phyloP scores from a whole-genome alignment of 1,140 invertebrate genomes.

The Bathynomus jamesi region DNA sequence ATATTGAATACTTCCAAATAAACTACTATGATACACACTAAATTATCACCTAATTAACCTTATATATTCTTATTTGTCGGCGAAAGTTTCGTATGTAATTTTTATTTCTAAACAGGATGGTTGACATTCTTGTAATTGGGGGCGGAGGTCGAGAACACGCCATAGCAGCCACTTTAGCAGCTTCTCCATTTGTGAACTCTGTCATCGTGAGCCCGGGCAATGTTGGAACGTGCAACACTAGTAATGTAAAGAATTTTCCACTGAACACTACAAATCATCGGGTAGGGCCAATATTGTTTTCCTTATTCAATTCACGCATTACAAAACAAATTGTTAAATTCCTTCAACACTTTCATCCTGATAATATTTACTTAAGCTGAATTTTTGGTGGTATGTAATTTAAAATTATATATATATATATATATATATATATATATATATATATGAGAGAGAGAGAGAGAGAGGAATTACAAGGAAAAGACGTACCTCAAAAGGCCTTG shows the following conservation, averaged over 20 bases:
- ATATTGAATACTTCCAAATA: neutral
- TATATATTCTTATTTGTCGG: neutral
- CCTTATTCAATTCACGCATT: too few species aligned
- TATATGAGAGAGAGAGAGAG: too few species aligned
- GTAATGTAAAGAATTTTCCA: slow-evolving; percentile 57
- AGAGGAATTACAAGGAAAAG: too few species aligned
- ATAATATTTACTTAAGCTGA: too few species aligned
- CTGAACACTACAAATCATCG: slow-evolving; percentile 55
- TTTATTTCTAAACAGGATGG: slow-evolving; percentile 13
- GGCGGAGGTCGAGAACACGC: slow-evolving; percentile 93
- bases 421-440: neutral
- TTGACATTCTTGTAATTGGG: slow-evolving; percentile 70
- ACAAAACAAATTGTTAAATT: too few species aligned
- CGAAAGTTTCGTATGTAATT: too few species aligned
- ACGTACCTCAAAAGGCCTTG: too few species aligned
- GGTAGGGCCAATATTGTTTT: too few species aligned
- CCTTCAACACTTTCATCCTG: too few species aligned
- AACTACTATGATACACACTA: neutral
- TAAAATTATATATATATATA: neutral
- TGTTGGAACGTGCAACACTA: slow-evolving; percentile 61
- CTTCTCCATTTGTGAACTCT: slow-evolving; percentile 49
- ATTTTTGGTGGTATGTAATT: too few species aligned
- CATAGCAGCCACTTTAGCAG: slow-evolving; percentile 50
- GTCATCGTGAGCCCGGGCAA: slow-evolving; percentile 87
- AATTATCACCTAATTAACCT: neutral